phyloP scores from a whole-genome alignment of 2,113 vertebrate genomes.

The Salvelinus sp. region DNA sequence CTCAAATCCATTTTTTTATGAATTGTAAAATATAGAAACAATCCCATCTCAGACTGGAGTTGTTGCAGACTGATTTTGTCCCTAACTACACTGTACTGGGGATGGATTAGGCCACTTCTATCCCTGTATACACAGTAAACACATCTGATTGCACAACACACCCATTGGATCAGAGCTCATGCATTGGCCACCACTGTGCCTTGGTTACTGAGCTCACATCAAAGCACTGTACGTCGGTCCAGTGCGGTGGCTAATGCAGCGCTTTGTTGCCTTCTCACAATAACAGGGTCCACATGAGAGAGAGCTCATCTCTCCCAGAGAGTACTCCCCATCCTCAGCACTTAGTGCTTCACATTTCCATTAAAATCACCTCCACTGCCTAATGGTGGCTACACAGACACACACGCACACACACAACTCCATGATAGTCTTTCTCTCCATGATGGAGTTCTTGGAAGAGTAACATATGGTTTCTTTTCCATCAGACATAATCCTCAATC shows the following conservation, averaged over 20 bases:
- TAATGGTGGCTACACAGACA: constrained; percentile 61
- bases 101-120: constrained; percentile 64
- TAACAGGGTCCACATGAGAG: constrained; percentile 75
- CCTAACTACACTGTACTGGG: constrained; percentile 51
- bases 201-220: constrained; percentile 72
- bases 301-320: constrained; percentile 61
- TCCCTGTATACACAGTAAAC: constrained; percentile 70
- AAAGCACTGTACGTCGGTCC: constrained; percentile 67
- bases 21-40: constrained; percentile 36
- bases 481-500: too few relatives aligned
- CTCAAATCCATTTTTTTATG: constrained; percentile 25
- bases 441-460: constrained; percentile 42
- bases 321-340: constrained; percentile 66
- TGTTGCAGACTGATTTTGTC: constrained; percentile 34
- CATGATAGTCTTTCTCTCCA: constrained; percentile 44
- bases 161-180: constrained; percentile 67
- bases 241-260: constrained; percentile 72
- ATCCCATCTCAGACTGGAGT: constrained; percentile 43
- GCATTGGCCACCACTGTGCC: constrained; percentile 66
- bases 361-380: constrained; percentile 74
- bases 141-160: constrained; percentile 73
- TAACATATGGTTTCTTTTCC: too few relatives aligned
- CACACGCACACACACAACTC: constrained; percentile 11
- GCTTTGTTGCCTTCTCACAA: constrained; percentile 76
- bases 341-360: constrained; percentile 75